These are phyloP conservation scores for Caenorhabditis doughertyi DNA, from an alignment of 2,888 invertebrate species.

Conservation along the genomic window DNA sequence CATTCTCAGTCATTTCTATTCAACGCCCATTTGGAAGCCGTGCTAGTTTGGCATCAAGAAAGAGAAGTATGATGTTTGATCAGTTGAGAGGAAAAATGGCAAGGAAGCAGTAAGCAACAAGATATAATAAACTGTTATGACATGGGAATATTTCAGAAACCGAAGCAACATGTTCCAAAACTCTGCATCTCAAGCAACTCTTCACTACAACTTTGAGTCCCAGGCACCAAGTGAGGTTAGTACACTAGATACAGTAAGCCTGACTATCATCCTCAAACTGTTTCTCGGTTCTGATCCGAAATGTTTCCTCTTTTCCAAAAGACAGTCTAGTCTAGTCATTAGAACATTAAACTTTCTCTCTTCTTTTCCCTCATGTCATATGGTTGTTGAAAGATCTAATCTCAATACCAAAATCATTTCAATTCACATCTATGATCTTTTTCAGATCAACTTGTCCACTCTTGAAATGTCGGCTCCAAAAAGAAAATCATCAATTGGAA, in stretches of 20 bases:
- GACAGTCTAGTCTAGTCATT: not conserved
- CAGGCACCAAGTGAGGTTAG: conserved; percentile 59
- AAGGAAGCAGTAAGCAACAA: conserved; percentile 29
- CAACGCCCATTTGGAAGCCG: conserved; percentile 59
- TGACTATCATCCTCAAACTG: not conserved
- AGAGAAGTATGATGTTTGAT: conserved; percentile 64
- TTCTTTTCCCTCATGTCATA: not conserved
- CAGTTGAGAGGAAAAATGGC: conserved; percentile 46
- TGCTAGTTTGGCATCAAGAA: conserved; percentile 57
- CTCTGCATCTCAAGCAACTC: conserved; percentile 55
- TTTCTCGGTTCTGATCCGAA: not conserved
- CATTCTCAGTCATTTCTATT: conserved; percentile 64
- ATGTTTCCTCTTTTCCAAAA: not conserved
- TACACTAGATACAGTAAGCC: not conserved
- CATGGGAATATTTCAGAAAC: conserved; percentile 28
- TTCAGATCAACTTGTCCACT: conserved; percentile 57
- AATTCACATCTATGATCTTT: no score
- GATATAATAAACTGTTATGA: not conserved
- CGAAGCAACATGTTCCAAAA: conserved; percentile 57
- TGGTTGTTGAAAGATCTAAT: not conserved
- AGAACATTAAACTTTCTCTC: not conserved
- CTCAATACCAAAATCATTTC: not conserved
- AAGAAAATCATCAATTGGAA: conserved; percentile 47
- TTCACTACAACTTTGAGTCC: conserved; percentile 61
- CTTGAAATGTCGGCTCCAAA: conserved; percentile 57